These are phyloP conservation scores for Acanthosepion pharaonis DNA, from an alignment of 2,888 invertebrate species.

Conservation along the genomic window DNA sequence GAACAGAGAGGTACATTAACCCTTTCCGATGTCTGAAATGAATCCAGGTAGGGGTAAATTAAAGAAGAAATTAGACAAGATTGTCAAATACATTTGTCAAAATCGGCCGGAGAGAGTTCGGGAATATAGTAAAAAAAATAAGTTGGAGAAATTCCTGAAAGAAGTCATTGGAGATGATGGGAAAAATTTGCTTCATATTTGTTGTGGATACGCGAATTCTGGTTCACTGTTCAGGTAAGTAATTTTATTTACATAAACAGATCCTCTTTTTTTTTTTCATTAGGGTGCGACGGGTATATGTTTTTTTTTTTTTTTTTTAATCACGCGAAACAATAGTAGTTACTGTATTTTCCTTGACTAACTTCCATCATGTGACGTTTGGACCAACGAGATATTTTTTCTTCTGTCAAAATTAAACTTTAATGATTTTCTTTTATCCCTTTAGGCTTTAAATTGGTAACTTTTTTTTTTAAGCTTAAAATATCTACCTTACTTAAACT, in stretches of 20 bases:
- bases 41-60: not conserved
- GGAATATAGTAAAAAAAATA: not conserved
- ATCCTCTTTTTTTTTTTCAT: not conserved
- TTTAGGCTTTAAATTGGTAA: too few relatives aligned
- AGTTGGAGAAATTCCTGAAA: not conserved
- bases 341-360: too few relatives aligned
- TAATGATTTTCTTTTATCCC: too few relatives aligned
- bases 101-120: slow-evolving; percentile 9
- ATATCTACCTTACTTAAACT: too few relatives aligned
- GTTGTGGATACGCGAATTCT: not conserved
- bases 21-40: not conserved
- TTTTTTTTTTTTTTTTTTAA: too few relatives aligned
- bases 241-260: not conserved
- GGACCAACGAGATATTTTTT: too few relatives aligned
- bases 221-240: not conserved
- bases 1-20: too few relatives aligned
- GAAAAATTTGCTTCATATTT: not conserved
- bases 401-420: too few relatives aligned
- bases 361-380: too few relatives aligned
- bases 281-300: too few relatives aligned
- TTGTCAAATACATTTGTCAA: not conserved
- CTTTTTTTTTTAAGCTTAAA: too few relatives aligned
- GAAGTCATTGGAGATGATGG: not conserved
- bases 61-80: slow-evolving; percentile 13
- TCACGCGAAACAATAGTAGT: too few relatives aligned